Conservation (phyloP, 2,797 vertebrate genomes). For the Falco peregrinus region DNA sequence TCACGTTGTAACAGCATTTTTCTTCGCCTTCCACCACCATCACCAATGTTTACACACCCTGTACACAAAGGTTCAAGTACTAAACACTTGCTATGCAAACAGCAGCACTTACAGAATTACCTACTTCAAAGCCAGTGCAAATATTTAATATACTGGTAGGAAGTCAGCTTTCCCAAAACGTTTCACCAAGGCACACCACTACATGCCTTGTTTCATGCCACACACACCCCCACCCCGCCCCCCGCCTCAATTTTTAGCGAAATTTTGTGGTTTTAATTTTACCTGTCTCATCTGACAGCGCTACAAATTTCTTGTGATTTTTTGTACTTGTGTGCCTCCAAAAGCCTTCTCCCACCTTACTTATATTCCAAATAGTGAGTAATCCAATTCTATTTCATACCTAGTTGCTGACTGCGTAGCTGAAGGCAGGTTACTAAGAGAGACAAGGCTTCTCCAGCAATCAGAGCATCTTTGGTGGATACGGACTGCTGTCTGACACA, state of each 20-base stretch:
- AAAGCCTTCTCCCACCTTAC: neutral
- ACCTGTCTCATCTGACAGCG: neutral
- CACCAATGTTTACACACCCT: neutral
- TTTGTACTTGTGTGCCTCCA: neutral
- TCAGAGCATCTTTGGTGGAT: conserved; percentile 95
- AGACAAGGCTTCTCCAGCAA: conserved; percentile 95
- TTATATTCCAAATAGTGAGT: neutral
- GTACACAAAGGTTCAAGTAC: neutral
- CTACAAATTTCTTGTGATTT: fast-evolving
- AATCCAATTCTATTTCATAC: conserved; percentile 70
- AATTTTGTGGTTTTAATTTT: neutral
- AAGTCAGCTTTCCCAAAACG: neutral
- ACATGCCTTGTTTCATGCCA: neutral
- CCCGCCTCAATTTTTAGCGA: neutral
- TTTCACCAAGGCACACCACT: neutral
- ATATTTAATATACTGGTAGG: conserved; percentile 22
- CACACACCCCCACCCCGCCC: too few relatives aligned
- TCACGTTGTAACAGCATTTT: neutral
- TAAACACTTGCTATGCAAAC: conserved; percentile 10
- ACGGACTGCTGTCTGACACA: conserved; percentile 95
- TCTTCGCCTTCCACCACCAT: neutral
- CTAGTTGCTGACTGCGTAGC: conserved; percentile 94
- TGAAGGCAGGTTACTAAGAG: conserved; percentile 97
- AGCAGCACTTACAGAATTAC: neutral
- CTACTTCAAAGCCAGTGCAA: conserved; percentile 4